These are phyloP conservation scores for Encarsia formosa DNA, from an alignment of 2,888 invertebrate genomes.

Conservation along the genomic window DNA sequence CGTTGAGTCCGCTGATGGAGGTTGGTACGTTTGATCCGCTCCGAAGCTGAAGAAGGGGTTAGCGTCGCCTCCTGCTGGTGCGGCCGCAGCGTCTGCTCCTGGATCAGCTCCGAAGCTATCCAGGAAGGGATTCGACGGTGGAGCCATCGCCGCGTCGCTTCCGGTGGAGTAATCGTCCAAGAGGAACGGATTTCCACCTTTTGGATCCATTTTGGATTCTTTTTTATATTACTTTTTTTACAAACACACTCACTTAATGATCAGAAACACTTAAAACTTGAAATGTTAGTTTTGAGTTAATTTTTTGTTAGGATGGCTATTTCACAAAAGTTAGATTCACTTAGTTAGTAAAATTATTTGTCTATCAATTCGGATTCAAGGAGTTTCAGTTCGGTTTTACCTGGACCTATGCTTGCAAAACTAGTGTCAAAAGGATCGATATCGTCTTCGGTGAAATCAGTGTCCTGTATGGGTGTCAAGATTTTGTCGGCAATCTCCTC, in stretches of 20 bases:
- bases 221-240: slow-evolving; percentile 6
- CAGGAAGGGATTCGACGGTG: slow-evolving; percentile 65
- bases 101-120: slow-evolving; percentile 47
- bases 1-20: slow-evolving; percentile 41
- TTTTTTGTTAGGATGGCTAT: too few relatives aligned
- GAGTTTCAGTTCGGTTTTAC: slow-evolving; percentile 72
- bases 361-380: slow-evolving; percentile 71
- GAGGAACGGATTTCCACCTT: slow-evolving; percentile 73
- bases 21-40: slow-evolving; percentile 38
- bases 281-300: too few relatives aligned
- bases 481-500: slow-evolving; percentile 52
- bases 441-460: slow-evolving; percentile 49
- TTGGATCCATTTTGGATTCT: slow-evolving; percentile 54
- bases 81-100: slow-evolving; percentile 53
- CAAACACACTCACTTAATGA: neutral
- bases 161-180: slow-evolving; percentile 63
- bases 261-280: too few relatives aligned
- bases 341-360: slow-evolving; percentile 31
- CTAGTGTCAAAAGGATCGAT: slow-evolving; percentile 83
- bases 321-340: neutral
- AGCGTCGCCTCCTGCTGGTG: slow-evolving; percentile 60
- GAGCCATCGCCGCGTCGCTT: slow-evolving; percentile 58
- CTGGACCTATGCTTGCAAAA: slow-evolving; percentile 70
- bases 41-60: slow-evolving; percentile 46
- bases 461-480: slow-evolving; percentile 48